phyloP scores from a whole-genome alignment of 2,797 vertebrate species.

The Gallirallus australis region DNA sequence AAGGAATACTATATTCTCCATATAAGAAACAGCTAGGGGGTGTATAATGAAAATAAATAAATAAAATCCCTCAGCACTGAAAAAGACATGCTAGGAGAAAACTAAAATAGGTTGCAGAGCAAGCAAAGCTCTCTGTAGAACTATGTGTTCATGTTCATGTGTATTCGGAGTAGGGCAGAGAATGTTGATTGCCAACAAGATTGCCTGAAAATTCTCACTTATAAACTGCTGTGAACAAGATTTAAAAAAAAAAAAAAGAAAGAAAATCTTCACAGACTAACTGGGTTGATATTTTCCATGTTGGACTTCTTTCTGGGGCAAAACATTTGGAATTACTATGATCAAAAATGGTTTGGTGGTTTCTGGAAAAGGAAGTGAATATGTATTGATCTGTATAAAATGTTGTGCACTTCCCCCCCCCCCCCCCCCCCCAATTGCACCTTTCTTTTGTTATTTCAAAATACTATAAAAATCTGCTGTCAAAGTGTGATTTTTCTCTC shows the following conservation, averaged over 20 bases:
- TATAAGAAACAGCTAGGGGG: background rate
- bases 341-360: background rate
- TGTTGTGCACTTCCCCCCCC: background rate
- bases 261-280: background rate
- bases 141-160: background rate
- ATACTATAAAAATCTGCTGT: background rate
- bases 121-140: background rate
- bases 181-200: background rate
- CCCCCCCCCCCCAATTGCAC: background rate
- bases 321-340: background rate
- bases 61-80: background rate
- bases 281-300: background rate
- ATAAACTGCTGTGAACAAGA: background rate
- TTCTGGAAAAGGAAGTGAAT: background rate
- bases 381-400: background rate
- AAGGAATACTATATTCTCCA: background rate
- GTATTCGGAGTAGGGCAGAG: background rate
- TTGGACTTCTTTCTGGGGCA: background rate
- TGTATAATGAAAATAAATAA: slow-evolving; percentile 3
- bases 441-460: background rate
- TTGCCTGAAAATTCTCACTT: background rate
- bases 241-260: background rate
- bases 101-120: background rate
- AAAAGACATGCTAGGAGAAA: background rate
- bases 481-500: background rate